A percentile compares a stretch with the other conserved stretches of the same genome.
These are phyloP conservation scores for Megaustenia siamemsis DNA, from an alignment of 2,888 invertebrate genomes.

Conservation along the genomic window DNA sequence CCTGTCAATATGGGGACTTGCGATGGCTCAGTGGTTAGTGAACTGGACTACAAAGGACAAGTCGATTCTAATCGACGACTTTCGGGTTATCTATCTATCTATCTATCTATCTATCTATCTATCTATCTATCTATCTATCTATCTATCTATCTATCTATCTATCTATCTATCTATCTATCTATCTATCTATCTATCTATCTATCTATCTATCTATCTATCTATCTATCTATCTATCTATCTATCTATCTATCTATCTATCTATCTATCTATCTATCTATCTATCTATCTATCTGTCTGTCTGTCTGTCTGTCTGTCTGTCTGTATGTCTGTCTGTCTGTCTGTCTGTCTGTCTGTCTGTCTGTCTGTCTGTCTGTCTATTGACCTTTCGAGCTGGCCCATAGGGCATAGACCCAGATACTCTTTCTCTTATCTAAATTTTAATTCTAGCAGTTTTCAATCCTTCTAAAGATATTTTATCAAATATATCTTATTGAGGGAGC, in stretches of 20 bases:
- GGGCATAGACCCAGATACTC: no score
- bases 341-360: neutral
- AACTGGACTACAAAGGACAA: no score
- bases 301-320: neutral
- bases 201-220: neutral
- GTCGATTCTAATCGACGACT: no score
- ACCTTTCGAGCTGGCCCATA: no score
- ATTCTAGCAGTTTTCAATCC: no score
- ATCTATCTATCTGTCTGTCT: neutral
- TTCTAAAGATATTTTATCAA: no score
- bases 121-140: neutral
- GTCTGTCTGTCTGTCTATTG: neutral
- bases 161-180: neutral
- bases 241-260: neutral
- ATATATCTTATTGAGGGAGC: no score
- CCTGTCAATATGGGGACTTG: no score
- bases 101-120: neutral
- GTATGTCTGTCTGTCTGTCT: neutral
- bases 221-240: neutral
- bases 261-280: neutral
- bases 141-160: neutral
- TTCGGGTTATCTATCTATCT: neutral
- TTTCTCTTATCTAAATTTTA: no score
- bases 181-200: neutral
- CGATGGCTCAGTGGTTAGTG: no score